Conservation (phyloP, 2,113 vertebrate genomes). For the Bos indicus region DNA sequence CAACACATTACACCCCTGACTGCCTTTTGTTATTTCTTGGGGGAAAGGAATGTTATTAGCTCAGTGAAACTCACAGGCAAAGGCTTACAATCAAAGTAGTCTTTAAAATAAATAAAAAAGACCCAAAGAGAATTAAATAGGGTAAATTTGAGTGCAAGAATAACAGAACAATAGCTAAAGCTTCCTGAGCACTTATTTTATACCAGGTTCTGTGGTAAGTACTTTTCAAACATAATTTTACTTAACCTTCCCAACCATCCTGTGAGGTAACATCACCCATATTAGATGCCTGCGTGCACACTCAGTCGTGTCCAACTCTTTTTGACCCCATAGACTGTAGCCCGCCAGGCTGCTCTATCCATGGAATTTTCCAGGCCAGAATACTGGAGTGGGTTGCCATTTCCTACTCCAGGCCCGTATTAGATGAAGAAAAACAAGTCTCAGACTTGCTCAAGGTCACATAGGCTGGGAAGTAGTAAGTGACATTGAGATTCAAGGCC, state of each 20-base stretch:
- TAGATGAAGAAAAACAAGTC: background rate
- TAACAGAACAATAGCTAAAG: background rate
- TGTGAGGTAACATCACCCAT: background rate
- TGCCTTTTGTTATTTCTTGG: conserved; percentile 50
- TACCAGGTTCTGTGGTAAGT: background rate
- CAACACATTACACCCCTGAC: conserved; percentile 27
- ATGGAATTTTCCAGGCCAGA: background rate
- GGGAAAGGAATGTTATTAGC: conserved; percentile 38
- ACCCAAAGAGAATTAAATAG: background rate
- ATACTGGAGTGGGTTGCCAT: background rate
- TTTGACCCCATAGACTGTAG: background rate
- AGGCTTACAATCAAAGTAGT: conserved; percentile 48
- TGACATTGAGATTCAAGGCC: background rate
- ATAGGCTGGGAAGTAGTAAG: background rate
- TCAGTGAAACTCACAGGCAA: conserved; percentile 47
- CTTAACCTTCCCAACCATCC: background rate
- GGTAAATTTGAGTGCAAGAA: conserved; percentile 15
- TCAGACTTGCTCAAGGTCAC: background rate
- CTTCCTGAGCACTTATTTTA: background rate
- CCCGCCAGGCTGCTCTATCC: background rate
- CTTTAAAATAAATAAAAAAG: conserved; percentile 34
- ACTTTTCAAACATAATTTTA: conserved; percentile 25
- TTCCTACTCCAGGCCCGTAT: background rate
- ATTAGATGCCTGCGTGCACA: background rate
- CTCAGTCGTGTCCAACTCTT: background rate